Conservation (phyloP, 2,888 invertebrate species). For the Lampropteryx suffumata region DNA sequence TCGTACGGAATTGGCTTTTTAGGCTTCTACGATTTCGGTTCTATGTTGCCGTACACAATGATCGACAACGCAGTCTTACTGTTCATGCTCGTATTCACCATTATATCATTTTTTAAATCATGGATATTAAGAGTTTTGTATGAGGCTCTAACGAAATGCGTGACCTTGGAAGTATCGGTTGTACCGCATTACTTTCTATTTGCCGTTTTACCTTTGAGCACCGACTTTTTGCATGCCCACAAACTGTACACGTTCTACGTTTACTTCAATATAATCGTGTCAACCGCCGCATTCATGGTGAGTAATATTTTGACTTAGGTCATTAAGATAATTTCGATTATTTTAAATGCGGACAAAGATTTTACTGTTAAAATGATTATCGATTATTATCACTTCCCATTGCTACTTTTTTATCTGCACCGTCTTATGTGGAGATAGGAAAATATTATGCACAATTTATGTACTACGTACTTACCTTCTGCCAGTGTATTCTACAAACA, state of each 20-base stretch:
- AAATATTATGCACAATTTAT: too few species aligned
- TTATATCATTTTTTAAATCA: constrained; percentile 51
- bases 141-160: constrained; percentile 45
- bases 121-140: constrained; percentile 52
- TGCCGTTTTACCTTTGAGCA: constrained; percentile 54
- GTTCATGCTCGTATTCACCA: constrained; percentile 52
- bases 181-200: constrained; percentile 54
- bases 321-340: not conserved
- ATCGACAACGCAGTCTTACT: constrained; percentile 62
- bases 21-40: constrained; percentile 60
- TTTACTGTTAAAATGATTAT: too few species aligned
- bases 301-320: constrained; percentile 35
- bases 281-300: constrained; percentile 48
- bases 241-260: constrained; percentile 55
- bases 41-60: constrained; percentile 58
- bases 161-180: constrained; percentile 39
- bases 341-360: too few species aligned
- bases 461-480: too few species aligned
- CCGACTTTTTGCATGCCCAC: constrained; percentile 55
- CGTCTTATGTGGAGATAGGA: too few species aligned
- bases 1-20: constrained; percentile 61
- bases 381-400: too few species aligned
- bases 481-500: too few species aligned
- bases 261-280: constrained; percentile 50
- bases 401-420: too few species aligned